phyloP scores from a whole-genome alignment of 2,888 invertebrate species.

The Myathropa florea region DNA sequence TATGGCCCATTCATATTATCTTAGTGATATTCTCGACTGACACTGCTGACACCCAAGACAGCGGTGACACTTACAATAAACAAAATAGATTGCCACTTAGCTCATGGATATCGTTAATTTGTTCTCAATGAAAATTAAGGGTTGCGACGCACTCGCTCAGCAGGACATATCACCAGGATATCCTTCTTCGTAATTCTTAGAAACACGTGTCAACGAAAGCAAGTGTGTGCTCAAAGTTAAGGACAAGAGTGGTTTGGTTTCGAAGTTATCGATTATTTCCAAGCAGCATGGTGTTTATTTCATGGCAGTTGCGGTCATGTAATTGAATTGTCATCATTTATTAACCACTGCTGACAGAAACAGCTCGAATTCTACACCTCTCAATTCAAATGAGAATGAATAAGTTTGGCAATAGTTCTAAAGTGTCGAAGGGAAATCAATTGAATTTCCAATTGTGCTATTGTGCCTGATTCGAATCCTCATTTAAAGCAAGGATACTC shows the following conservation, averaged over 20 bases:
- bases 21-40: not conserved
- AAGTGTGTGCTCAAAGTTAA: constrained; percentile 12
- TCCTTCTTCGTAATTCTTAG: constrained; percentile 28
- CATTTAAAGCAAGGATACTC: constrained; percentile 7
- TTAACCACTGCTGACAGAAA: constrained; percentile 19
- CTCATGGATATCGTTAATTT: constrained; percentile 24
- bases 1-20: not conserved
- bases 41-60: no score
- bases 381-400: constrained; percentile 35
- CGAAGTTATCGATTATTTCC: constrained; percentile 1
- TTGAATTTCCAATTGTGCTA: constrained; percentile 4
- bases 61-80: constrained; percentile 21
- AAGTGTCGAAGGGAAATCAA: not conserved
- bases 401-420: constrained; percentile 8
- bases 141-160: constrained; percentile 41
- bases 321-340: constrained; percentile 40
- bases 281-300: not conserved
- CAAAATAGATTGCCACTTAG: constrained; percentile 24
- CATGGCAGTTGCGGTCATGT: constrained; percentile 2
- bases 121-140: constrained; percentile 42
- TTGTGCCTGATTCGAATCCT: constrained; percentile 16
- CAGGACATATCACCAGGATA: constrained; percentile 23
- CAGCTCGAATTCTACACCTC: not conserved
- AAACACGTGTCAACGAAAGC: constrained; percentile 9
- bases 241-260: constrained; percentile 24